Base-by-base conservation (phyloP, 1,140 invertebrate genomes). In the Anagrus nilaparvatae region DNA sequence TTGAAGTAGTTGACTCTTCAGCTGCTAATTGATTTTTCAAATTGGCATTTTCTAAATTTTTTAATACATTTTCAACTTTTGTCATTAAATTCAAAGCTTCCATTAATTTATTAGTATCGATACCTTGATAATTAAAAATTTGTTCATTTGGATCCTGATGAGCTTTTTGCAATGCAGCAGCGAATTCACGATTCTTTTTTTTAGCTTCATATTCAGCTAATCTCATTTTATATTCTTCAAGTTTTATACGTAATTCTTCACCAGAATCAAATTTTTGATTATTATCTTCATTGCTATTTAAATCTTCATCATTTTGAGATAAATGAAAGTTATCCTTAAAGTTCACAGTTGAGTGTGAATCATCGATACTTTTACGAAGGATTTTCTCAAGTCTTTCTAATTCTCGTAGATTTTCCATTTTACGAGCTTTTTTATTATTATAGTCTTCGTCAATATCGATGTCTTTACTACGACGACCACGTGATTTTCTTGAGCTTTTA, bases 161-260 rank as follows among this genome's bases (percentile, higher is more conserved):
- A 30, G 29, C 39, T 16, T 5, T 24, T 46, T 16, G 24, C 2
- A 14, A 39, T 42, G n/a, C 35, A 30, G 38, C 33, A 29, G 13
- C 13, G 10, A 40, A 3, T 30, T 39, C 17, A 9, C 25, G 33
- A 16, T 47, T 36, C 19, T 50, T 55, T 35, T 52, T 54, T 20
- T 35, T 23, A 7, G 37, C 41, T 19, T 51, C 48, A 18, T 54
- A 48, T 19, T 55, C 45, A 5, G 40, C 39, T 29, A 56, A 43
- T 7, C 46, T 51, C 21, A 51, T 52, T 24, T 53, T 56, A 43
- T 60, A 60, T 29, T 47, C 44, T 27, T 52, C 46, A 6, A 60
- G 39, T 43, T 55, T 55, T 2, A 47, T 48, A n/a, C 50, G 48
- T 13, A 56, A 50, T 18, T 52, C 48, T 16, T 55, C 52, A 10